Evolutionary conservation across 2,888 invertebrate species (phyloP), one percentile per base, ranked within the genome.

Genomic region (Diogma glabrata): DNA sequence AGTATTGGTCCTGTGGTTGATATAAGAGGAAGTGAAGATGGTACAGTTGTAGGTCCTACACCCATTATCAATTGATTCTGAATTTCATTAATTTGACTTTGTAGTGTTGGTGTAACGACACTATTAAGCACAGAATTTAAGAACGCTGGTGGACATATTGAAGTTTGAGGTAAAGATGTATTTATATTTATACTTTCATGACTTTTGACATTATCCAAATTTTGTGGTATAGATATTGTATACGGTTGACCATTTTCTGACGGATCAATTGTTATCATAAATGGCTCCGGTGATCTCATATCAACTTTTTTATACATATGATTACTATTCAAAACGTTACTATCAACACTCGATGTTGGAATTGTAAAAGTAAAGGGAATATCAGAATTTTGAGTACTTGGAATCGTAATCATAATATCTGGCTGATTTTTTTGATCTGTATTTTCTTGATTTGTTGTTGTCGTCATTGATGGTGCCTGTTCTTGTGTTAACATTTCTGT

Each of bases 371-470:
- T 69, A 54, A 66, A 68, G 30, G 68, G 69, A 54, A 67, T 58
- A 55, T 66, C 62, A 9, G 48, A 64, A 55, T 65, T 67, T 58
- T 69, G 65, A n/a, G 50, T 30, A 45, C 47, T 64, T 56, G 71
- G 71, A 62, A 70, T 69, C 53, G 70, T 70, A 63, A 70, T 67
- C 67, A 69, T 70, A 53, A 69, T 67, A 58, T 62, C 61, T 51
- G 54, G 52, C 33, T 57, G 50, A 22, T 36, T 36, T 24, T 40
- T 24, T 6, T 30, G 45, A 22, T 51, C 23, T 58, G 36, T 58
- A n/a, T 20, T n/a, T 12, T 43, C 43, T 22, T 43, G 22, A n/a
- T 23, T 22, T 26, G 24, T 26, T 53, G 59, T 5, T 33, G 51
- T n/a, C 54, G 50, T 48, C 19, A 49, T 51, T n/a, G 8, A 54